Percentiles rank a stretch among this genome's conserved stretches.
These are phyloP conservation scores for Pelodiscus sinensis DNA, from an alignment of 2,113 vertebrate species.

Conservation along the genomic window DNA sequence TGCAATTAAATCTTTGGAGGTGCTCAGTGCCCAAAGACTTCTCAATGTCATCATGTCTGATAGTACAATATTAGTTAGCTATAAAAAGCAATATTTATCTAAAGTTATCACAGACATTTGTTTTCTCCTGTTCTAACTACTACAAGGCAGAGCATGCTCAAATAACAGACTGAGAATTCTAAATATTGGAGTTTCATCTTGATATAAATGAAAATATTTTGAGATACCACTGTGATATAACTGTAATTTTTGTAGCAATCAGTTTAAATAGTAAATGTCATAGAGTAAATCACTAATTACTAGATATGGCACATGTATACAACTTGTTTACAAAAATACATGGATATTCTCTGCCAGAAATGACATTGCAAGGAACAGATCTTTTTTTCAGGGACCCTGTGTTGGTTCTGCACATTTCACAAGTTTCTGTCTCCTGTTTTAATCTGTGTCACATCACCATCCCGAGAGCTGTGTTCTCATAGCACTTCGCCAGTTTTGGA, in stretches of 20 bases:
- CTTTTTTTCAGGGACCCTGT: background rate
- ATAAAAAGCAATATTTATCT: background rate
- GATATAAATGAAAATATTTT: background rate
- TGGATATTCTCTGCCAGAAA: rapidly evolving
- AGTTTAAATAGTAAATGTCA: background rate
- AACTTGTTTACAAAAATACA: background rate
- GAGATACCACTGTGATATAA: background rate
- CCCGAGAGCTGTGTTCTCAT: rapidly evolving
- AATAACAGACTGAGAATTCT: background rate
- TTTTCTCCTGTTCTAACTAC: background rate
- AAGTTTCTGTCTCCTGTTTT: background rate
- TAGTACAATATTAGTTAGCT: background rate
- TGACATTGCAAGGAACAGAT: background rate
- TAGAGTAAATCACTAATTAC: background rate
- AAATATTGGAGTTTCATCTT: background rate
- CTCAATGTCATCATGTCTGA: background rate
- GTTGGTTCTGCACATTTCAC: background rate
- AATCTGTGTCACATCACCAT: rapidly evolving
- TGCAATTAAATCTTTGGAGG: background rate
- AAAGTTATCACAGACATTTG: background rate
- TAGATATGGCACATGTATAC: background rate
- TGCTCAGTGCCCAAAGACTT: background rate
- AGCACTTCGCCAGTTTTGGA: background rate
- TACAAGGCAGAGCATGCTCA: background rate
- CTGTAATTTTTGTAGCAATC: background rate